These are phyloP conservation scores for Colletes collaris DNA, from an alignment of 2,888 invertebrate genomes.

Conservation along the genomic window DNA sequence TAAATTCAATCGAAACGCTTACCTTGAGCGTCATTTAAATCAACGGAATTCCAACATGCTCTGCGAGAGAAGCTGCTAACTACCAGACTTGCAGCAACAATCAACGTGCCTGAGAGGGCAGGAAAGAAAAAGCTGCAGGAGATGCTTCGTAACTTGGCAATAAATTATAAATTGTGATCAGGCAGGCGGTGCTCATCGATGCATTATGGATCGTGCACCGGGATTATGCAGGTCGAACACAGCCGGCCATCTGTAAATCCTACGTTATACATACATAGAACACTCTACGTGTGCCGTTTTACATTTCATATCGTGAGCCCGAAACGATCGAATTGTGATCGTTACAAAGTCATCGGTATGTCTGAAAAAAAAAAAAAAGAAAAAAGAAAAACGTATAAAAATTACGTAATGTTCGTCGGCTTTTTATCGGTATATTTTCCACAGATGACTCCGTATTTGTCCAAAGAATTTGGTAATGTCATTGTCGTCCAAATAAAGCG, in stretches of 20 bases:
- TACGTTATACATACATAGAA: conserved; percentile 28
- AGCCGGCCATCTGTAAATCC: conserved; percentile 44
- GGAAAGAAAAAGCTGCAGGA: conserved; percentile 38
- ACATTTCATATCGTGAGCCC: conserved; percentile 24
- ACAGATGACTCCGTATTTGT: not conserved
- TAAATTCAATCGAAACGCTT: conserved; percentile 48
- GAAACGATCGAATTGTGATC: conserved; percentile 25
- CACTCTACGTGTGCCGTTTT: conserved; percentile 38
- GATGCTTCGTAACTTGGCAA: conserved; percentile 69
- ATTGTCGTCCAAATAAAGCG: not conserved
- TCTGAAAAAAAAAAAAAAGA: not conserved
- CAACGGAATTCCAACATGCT: conserved; percentile 44
- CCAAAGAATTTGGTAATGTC: conserved; percentile 14
- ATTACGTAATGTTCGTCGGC: not conserved
- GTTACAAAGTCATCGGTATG: not conserved
- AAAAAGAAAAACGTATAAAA: not conserved
- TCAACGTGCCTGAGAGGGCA: conserved; percentile 24
- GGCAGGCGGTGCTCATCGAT: conserved; percentile 68
- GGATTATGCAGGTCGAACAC: conserved; percentile 57
- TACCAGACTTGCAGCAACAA: conserved; percentile 51
- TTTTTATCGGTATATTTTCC: not conserved
- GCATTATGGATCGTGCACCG: conserved; percentile 70
- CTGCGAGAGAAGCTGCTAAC: conserved; percentile 35
- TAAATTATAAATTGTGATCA: conserved; percentile 75
- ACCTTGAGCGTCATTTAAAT: conserved; percentile 56